These are phyloP conservation scores for Nannoperca obscura DNA, from an alignment of 2,797 vertebrate genomes.

Conservation along the genomic window DNA sequence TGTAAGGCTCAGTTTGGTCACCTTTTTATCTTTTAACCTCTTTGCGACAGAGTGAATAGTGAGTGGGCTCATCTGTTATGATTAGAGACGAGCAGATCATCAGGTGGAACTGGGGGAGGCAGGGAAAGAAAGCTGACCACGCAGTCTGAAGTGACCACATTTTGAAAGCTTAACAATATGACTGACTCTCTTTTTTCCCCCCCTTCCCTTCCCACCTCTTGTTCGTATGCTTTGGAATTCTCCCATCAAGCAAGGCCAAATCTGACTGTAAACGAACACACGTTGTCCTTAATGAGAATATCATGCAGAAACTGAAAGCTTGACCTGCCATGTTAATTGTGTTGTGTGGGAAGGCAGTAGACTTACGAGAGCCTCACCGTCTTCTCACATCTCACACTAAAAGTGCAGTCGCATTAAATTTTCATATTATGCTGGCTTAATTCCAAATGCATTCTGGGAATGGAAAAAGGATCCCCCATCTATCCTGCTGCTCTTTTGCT, in stretches of 20 bases:
- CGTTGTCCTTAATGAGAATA: slow-evolving; percentile 27
- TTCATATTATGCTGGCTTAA: not conserved
- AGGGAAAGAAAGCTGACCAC: slow-evolving; percentile 59
- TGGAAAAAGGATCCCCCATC: not conserved
- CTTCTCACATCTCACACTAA: not conserved
- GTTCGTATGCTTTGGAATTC: slow-evolving; percentile 33
- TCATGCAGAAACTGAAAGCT: slow-evolving; percentile 22
- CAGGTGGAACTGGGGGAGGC: slow-evolving; percentile 40
- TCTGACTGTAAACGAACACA: slow-evolving; percentile 30
- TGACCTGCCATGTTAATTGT: slow-evolving; percentile 6
- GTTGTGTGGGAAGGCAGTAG: not conserved
- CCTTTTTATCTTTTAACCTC: slow-evolving; percentile 16
- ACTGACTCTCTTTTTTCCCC: slow-evolving; percentile 34
- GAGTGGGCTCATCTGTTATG: slow-evolving; percentile 30
- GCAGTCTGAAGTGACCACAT: slow-evolving; percentile 55
- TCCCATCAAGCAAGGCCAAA: slow-evolving; percentile 26
- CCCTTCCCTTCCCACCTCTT: slow-evolving; percentile 26
- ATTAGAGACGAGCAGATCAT: slow-evolving; percentile 36
- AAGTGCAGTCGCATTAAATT: not conserved
- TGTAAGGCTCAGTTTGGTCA: slow-evolving; percentile 11
- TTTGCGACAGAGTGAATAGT: slow-evolving; percentile 11
- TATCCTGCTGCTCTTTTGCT: not conserved
- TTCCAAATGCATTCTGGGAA: not conserved
- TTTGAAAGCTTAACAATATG: slow-evolving; percentile 46
- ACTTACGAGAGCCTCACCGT: not conserved